These are phyloP conservation scores for Triplophysa siluroides DNA, from an alignment of 2,113 vertebrate species.

Conservation along the genomic window DNA sequence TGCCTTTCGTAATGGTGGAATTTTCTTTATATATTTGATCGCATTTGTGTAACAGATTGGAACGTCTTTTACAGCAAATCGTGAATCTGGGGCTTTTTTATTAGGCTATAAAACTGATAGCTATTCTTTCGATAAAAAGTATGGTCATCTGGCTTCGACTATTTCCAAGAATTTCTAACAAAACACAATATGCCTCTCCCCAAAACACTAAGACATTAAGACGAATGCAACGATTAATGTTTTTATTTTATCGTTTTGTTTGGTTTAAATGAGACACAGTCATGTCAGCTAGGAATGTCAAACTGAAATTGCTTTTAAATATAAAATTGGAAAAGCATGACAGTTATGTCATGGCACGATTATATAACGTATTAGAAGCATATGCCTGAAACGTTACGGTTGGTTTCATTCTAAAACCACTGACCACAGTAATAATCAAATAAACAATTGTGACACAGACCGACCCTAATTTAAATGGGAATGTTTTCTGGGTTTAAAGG, in stretches of 20 bases:
- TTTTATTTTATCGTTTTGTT: constrained; percentile 20
- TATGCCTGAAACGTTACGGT: constrained; percentile 53
- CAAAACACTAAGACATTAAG: background rate
- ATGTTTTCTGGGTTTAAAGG: background rate
- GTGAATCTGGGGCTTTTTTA: background rate
- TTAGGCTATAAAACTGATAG: constrained; percentile 35
- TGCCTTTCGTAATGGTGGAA: no score
- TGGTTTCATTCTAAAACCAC: constrained; percentile 45
- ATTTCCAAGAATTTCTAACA: constrained; percentile 12
- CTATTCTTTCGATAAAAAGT: constrained; percentile 13
- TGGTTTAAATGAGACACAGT: background rate
- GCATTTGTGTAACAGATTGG: background rate
- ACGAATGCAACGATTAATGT: background rate
- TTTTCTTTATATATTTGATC: background rate
- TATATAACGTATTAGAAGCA: constrained; percentile 73
- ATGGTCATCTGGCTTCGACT: constrained; percentile 27
- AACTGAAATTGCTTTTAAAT: constrained; percentile 58
- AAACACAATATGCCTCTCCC: background rate
- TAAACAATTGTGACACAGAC: constrained; percentile 39
- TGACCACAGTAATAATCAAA: constrained; percentile 48
- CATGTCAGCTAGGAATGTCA: constrained; percentile 55
- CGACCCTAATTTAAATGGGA: background rate
- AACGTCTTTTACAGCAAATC: no score
- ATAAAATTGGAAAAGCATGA: constrained; percentile 50
- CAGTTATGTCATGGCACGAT: constrained; percentile 62